Base-by-base conservation (phyloP, 2,113 vertebrate species). In the Pygoscelis antarcticus region DNA sequence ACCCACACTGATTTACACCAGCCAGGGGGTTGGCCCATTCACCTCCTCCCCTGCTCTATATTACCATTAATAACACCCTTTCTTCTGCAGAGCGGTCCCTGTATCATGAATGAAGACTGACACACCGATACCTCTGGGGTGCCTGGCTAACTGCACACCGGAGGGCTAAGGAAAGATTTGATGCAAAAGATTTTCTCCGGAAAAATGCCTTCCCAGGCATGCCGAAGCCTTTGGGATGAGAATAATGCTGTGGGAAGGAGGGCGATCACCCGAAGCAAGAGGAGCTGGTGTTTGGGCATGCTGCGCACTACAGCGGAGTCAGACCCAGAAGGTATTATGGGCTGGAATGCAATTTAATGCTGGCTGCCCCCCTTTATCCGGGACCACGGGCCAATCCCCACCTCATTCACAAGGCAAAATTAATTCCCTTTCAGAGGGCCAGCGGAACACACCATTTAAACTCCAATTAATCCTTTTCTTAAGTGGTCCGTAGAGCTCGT, bases 401-500 rank as follows among this genome's bases (percentile, higher is more conserved):
- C 89, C 92, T 93, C 89, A 84, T 77, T 84, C 89, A 86, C 51
- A 51, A 10, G 2, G 78, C 64, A 83, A 88, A 96, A 95, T 94
- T 88, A 96, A 96, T 89, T 95, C 89, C 81, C 30, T 49, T 96
- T 94, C 89, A 92, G 83, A 72, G 58, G 74, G 68, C 40, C 2
- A 0, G n/a, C 0, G 4, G 91, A 95, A 96, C 30, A 54, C 64
- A 86, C 58, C 78, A 61, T 87, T 96, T 95, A 96, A 96, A 97
- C 81, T 68, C 78, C 93, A 96, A 95, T 96, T 96, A 96, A 97
- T 95, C 87, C 77, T 87, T 65, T 89, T 27, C 91, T 55, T 87
- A 91, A 96, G 70, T 83, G 93, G 81, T 55, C 87, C 8, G 0
- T 32, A 47, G 93, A 93, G 89, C 89, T 94, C 3, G 1, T 14